phyloP scores from a whole-genome alignment of 2,797 vertebrate species.

The Erpetoichthys calabaricus region DNA sequence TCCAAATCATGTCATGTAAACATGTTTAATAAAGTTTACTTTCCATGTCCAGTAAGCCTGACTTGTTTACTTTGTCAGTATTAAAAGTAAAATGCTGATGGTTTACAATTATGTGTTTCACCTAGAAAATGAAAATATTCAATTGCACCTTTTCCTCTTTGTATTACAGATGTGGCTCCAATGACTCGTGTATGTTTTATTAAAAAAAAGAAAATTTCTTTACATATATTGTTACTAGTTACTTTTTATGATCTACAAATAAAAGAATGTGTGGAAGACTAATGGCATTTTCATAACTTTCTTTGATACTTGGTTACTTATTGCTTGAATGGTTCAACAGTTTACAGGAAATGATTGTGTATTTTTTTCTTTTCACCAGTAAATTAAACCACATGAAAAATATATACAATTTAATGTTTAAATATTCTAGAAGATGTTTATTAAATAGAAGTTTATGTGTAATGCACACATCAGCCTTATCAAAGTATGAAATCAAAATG shows the following conservation, averaged over 20 bases:
- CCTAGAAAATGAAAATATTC: conserved; percentile 45
- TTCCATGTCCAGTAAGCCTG: conserved; percentile 77
- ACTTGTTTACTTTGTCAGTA: conserved; percentile 53
- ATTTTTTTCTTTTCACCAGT: too few species aligned
- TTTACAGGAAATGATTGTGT: too few species aligned
- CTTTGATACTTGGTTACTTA: neutral
- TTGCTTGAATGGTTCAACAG: too few species aligned
- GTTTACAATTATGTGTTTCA: conserved; percentile 67
- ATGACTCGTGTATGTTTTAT: conserved; percentile 53
- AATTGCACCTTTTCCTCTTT: conserved; percentile 61
- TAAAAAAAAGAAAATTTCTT: neutral
- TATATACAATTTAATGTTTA: too few species aligned
- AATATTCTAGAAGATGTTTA: too few species aligned
- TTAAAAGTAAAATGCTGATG: conserved; percentile 49
- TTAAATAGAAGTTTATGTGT: too few species aligned
- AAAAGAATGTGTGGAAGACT: conserved; percentile 64
- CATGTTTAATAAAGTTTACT: conserved; percentile 82
- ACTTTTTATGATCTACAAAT: conserved; percentile 74
- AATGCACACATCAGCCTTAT: too few species aligned
- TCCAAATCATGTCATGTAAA: conserved; percentile 76
- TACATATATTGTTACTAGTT: conserved; percentile 36
- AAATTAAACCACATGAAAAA: too few species aligned
- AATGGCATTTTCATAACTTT: conserved; percentile 7
- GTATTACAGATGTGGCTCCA: conserved; percentile 67
- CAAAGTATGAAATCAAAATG: too few species aligned